These are phyloP conservation scores for Phrynocephalus versicolor DNA, from an alignment of 2,113 vertebrate species.

Conservation along the genomic window DNA sequence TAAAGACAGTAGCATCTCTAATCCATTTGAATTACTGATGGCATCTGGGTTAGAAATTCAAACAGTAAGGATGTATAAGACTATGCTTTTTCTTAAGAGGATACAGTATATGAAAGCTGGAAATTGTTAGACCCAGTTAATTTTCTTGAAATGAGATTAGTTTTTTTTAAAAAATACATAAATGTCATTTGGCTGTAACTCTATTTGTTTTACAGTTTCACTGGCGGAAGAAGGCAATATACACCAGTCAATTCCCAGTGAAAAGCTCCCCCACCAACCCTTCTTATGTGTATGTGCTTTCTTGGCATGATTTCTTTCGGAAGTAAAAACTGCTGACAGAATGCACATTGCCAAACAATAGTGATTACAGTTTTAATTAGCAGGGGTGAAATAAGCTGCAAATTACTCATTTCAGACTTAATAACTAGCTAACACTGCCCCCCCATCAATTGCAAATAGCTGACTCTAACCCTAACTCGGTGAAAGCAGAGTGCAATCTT, in stretches of 20 bases:
- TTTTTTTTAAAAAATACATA: conserved; percentile 37
- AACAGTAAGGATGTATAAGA: neutral
- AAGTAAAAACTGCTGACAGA: conserved; percentile 71
- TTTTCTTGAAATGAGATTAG: conserved; percentile 8
- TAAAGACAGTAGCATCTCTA: neutral
- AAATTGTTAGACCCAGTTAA: neutral
- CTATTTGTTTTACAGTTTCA: conserved; percentile 68
- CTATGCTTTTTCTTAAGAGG: neutral
- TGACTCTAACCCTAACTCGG: conserved; percentile 52
- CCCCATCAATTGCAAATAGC: conserved; percentile 47
- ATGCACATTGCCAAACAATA: conserved; percentile 60
- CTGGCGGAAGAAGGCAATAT: conserved; percentile 50
- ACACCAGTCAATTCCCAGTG: conserved; percentile 46
- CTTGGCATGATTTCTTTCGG: conserved; percentile 64
- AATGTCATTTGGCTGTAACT: conserved; percentile 59
- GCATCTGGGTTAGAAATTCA: neutral
- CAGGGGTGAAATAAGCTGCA: conserved; percentile 57
- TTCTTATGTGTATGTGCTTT: conserved; percentile 51
- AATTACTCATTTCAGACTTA: conserved; percentile 69
- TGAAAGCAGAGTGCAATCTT: conserved; percentile 41
- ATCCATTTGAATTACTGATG: neutral
- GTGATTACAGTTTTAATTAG: conserved; percentile 78
- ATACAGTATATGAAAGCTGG: neutral
- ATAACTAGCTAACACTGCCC: conserved; percentile 49
- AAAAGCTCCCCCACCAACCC: conserved; percentile 41